Percentiles rank a stretch among this genome's conserved stretches.
Evolutionary conservation across 1,140 invertebrate genomes (phyloP).

Genomic region (Sycophaga agraensis): DNA sequence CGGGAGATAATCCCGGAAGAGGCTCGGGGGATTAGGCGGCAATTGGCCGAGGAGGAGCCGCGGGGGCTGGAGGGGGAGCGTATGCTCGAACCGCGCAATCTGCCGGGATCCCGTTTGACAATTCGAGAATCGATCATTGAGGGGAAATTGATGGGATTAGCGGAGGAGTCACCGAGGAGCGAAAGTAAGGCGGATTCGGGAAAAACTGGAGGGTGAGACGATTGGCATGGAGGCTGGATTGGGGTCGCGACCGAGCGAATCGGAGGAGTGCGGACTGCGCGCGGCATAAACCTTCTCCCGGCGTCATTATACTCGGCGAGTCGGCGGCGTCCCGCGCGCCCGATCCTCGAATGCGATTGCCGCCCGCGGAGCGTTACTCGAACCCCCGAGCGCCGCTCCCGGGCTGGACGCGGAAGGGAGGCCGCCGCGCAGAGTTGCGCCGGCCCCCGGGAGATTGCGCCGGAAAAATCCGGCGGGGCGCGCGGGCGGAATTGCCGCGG

Average conservation of each 20-base stretch:
- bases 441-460: conserved; percentile 3
- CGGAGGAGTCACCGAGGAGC: conserved; percentile 9
- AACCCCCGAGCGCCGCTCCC: too few species aligned
- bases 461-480: conserved; percentile 10
- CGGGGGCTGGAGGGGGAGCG: too few species aligned
- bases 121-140: conserved; percentile 39
- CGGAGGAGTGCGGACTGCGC: conserved; percentile 21
- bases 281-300: too few species aligned
- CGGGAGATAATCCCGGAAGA: too few species aligned
- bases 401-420: too few species aligned
- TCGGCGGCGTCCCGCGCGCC: too few species aligned
- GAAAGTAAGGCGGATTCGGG: not conserved
- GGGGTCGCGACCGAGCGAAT: not conserved
- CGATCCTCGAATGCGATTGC: too few species aligned
- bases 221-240: conserved; percentile 40
- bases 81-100: too few species aligned
- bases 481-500: not conserved
- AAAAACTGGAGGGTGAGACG: conserved; percentile 37
- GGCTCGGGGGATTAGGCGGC: too few species aligned
- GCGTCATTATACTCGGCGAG: too few species aligned
- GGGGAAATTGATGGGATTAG: conserved; percentile 44
- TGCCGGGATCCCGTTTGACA: not conserved
- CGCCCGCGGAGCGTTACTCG: too few species aligned
- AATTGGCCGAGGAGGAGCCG: too few species aligned
- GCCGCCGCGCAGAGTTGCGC: not conserved